Evolutionary conservation across 30 jellyfish, hydroid and myxozoan genomes (phyloP), one percentile per base, ranked within the genome.

Genomic region (Phacellophora camtschatica): DNA sequence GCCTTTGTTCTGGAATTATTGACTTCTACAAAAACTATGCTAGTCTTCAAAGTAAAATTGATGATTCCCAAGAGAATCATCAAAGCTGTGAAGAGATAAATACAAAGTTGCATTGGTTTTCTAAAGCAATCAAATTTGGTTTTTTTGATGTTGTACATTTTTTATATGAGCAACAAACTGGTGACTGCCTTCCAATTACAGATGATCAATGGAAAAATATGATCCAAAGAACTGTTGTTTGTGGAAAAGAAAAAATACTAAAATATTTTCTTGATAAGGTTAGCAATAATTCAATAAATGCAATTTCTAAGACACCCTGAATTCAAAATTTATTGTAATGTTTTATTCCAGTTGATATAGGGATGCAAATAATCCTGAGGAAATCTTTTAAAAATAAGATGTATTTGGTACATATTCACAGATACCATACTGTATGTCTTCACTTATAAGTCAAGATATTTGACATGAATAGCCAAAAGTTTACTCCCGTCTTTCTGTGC

Each of bases 1-100:
- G 58, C 55, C 54, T 92, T 24, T 66, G 76, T 27, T 42, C 69
- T 78, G 98, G 98, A 37, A 66, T 92, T n/a, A 9, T 92, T 19
- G 45, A 46, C 11, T 92, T 92, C 71, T 92, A 53, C 76, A 71
- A 72, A 65, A 58, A 65, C 13, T 67, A 65, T 37, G 27, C 54
- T 3, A 11, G 5, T 32, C 11, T 34, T 9, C 53, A 51, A 8
- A 28, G 34, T 0, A 46, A 30, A 5, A 30, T 43, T 10, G n/a
- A 1, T 2, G 24, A 50, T 20, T 15, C 84, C 11, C 5, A 7
- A 0, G 59, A 56, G 7, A 8, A 65, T 0, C 15, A 13, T 5
- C 42, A 18, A 18, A 32, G 20, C 12, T 37, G 18, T 39, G 6
- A 20, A 19, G 34, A 63, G 33, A 58, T 10, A 5, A 41, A 46